Evolutionary conservation across 2,888 invertebrate genomes (phyloP), one percentile per base, ranked within the genome.

Genomic region (Hydrotaea cyrtoneurina): DNA sequence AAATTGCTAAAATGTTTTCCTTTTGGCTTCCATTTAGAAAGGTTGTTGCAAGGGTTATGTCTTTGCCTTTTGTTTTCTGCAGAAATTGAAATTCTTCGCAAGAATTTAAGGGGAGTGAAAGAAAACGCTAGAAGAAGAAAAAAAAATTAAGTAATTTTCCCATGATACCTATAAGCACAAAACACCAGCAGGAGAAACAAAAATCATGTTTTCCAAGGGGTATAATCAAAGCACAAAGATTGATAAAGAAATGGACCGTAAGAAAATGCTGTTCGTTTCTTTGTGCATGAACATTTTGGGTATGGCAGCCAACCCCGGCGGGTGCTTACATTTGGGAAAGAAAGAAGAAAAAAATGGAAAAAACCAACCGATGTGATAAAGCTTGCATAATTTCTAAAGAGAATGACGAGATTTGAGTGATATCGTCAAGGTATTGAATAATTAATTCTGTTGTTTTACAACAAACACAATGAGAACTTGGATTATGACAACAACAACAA

Each of bases 1-100:
- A 90, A 88, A 90, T 90, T 86, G 79, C 81, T 78, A 82, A 79
- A 81, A 75, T 66, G 21, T 10, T 66, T 46, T 46, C 23, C 59
- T 13, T 21, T 59, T 59, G 26, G 2, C 8, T 13, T n/a, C 50
- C 13, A 1, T 43, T 10, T 7, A 11, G 2, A 43, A 43, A n/a
- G 75, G 13, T 31, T 13, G 26, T 15, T n/a, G 66, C 62, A 81
- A 73, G 78, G 72, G 72, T 78, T 81, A 76, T 78, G 50, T 80
- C 80, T 83, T 72, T n/a, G 46, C n/a, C 8, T 71, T 46, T 50
- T 23, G 13, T 53, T 71, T 71, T 31, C 11, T 26, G 26, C 15
- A 53, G 36, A 71, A 76, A 62, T 62, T 69, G 53, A 74, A 39
- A 75, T 36, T 62, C 36, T 4, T 62, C 36, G 31, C 31, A 31